Evolutionary conservation across 2,888 invertebrate genomes (phyloP), one percentile per base, ranked within the genome.

Genomic region (Agrilus cyanescens): DNA sequence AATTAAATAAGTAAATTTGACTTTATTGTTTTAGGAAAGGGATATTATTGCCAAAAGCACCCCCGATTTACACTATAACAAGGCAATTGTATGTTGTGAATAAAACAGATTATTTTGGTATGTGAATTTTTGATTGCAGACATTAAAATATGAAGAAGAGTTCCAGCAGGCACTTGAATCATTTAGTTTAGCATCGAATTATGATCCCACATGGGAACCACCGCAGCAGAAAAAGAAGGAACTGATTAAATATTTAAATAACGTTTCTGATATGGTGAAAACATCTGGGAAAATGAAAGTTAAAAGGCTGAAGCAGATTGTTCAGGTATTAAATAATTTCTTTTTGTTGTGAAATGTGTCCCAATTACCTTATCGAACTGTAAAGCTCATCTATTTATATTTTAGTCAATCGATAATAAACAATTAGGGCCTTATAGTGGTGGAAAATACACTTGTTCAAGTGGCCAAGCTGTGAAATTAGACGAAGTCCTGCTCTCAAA

Each of bases 61-160:
- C 52, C 80, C 87, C 1, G 87, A 89, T 66, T 70, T 90, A 36
- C 83, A 85, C 67, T 88, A 82, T 60, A 90, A 90, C 65, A 82
- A 83, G 69, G 86, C 82, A 45, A 76, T 84, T 58, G 88, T 89
- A 69, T 77, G 81, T 74, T 52, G 5, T 32, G 6, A 5, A 32
- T 32, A 32, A 32, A 32, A 4, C 3, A 38, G 29, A 25, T 3
- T 8, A 12, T 14, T 36, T 33, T 20, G n/a, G 12, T 38, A 40
- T 40, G 35, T 37, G 38, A 32, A 36, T 46, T 30, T 30, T 31
- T 41, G 4, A 44, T 59, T 61, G 37, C 60, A 85, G 87, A 82
- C 81, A 1, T 68, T 82, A 39, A 83, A 82, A 61, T 88, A 85
- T 59, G 82, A 84, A 57, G 88, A 89, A 63, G 75, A 80, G 43